Base-by-base conservation (phyloP, 53 echinoderm and acorn worm species). In the Mesocentrotus franciscanus region DNA sequence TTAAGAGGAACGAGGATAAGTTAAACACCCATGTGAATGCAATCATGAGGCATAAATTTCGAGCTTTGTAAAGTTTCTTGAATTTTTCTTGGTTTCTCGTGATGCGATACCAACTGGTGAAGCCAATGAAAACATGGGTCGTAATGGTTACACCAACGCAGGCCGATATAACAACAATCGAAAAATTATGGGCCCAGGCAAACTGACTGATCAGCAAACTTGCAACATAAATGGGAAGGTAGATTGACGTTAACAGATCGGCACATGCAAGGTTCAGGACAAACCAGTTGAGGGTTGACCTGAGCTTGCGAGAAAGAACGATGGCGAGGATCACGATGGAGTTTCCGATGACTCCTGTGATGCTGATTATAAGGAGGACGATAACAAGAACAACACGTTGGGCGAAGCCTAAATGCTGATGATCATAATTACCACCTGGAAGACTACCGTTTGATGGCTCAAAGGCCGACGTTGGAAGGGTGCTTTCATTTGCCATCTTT, bases 281-380 rank as follows among this genome's bases (percentile, higher is more conserved):
- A 35, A 91, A 91, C 64, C 64, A 91, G 66, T 91, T 66, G 30
- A 66, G 33, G 13, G 91, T 91, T 2, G 91, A 64, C 14, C 91
- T 33, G 34, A 91, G 91, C 66, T 66, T 91, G 35, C 91, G 91
- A 62, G 91, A 91, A 35, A 91, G 91, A 66, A 91, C 1, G 91
- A 91, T 66, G 34, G 91, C 91, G 1, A 91, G 91, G 39, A 91
- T 91, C 4, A 91, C 91, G 66, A 62, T 61, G 91, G 91, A 35
- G 30, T 91, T 91, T 11, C 91, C 91, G 9, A 91, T 20, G 18
- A 66, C 36, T 36, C 91, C 91, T 1, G 66, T n/a, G 39, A 91
- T 64, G 66, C 3, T 56, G 39, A 68, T 66, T 9, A 34, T 20
- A 29, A 91, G 15, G 6, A 66, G 1, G 66, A 91, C 6, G 35